Evolutionary conservation across 1,140 invertebrate species (phyloP), one percentile per base, ranked within the genome.

Genomic region (Drosophila auraria): DNA sequence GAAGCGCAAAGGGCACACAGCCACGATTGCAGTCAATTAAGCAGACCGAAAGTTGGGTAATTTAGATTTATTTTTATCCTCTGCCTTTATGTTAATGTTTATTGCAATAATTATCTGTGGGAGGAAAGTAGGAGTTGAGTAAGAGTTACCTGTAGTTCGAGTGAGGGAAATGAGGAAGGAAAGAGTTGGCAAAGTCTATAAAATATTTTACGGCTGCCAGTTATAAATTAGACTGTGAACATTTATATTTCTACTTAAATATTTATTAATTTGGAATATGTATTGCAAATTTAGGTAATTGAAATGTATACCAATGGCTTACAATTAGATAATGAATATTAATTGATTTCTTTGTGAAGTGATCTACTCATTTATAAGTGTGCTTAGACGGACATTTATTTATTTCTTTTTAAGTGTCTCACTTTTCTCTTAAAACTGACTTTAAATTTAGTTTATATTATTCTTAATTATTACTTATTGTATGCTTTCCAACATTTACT

Each of bases 1-100:
- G 64, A 27, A 64, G 59, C 14, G 30, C 63, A 71, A 71, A 53
- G 64, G 45, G 23, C 36, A 64, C 68, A 20, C 20, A 30, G 25
- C 44, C 23, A 65, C 38, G 60, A 71, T 71, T 71, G 68, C 64
- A 71, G 64, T 57, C 78, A 84, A 90, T 89, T 68, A 89, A 69
- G 65, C 50, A 69, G 65, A 49, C 50, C 33, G 12, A 56, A 69
- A 71, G 68, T 71, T 71, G 64, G 9, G 54, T 61, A 61, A 74
- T 61, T 69, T 47, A 63, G 50, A 71, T 74, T 73, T 44, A 61
- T 73, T 73, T 72, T 73, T 51, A 72, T 60, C 54, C 54, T 9
- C 17, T 36, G 69, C 36, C 23, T 9, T 44, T 20, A 20, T 44
- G 27, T 51, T 14, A 51, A 49, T 50, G 68, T 40, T 72, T 42